These are phyloP conservation scores for Myotis pilosus DNA, from an alignment of 2,797 vertebrate species.

Conservation along the genomic window DNA sequence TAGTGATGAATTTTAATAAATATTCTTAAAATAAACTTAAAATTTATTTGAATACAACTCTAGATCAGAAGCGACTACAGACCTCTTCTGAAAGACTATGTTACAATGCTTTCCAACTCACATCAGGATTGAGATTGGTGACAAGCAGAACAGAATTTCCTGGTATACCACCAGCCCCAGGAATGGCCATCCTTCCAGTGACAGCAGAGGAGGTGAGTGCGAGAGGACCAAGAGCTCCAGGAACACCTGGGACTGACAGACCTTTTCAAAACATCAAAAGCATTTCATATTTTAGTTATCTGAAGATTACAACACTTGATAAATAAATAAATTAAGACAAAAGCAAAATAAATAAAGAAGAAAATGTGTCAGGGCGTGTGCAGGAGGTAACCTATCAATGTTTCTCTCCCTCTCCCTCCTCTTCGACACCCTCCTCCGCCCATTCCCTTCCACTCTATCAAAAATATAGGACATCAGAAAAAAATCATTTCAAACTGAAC, in stretches of 20 bases:
- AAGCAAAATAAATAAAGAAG: constrained; percentile 12
- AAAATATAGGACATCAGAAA: constrained; percentile 23
- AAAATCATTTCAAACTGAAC: constrained; percentile 53
- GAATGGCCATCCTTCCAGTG: constrained; percentile 81
- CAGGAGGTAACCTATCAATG: too few species aligned
- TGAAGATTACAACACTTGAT: neutral
- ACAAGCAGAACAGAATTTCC: constrained; percentile 88
- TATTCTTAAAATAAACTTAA: constrained; percentile 21
- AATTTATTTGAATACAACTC: constrained; percentile 18
- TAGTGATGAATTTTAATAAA: constrained; percentile 20
- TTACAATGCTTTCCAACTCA: constrained; percentile 79
- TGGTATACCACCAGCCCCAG: constrained; percentile 75
- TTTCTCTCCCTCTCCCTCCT: too few species aligned
- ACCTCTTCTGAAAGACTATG: constrained; percentile 28
- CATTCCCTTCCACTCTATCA: neutral
- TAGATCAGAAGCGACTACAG: neutral
- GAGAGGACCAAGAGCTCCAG: constrained; percentile 82
- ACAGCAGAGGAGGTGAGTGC: constrained; percentile 77
- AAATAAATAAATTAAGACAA: constrained; percentile 17
- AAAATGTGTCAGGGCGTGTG: neutral
- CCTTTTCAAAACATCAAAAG: constrained; percentile 78
- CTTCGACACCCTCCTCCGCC: too few species aligned
- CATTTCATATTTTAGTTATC: constrained; percentile 52
- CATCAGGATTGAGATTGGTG: constrained; percentile 91
- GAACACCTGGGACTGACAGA: constrained; percentile 82